These are phyloP conservation scores for Corapipo altera DNA, from an alignment of 2,113 vertebrate species.

Conservation along the genomic window DNA sequence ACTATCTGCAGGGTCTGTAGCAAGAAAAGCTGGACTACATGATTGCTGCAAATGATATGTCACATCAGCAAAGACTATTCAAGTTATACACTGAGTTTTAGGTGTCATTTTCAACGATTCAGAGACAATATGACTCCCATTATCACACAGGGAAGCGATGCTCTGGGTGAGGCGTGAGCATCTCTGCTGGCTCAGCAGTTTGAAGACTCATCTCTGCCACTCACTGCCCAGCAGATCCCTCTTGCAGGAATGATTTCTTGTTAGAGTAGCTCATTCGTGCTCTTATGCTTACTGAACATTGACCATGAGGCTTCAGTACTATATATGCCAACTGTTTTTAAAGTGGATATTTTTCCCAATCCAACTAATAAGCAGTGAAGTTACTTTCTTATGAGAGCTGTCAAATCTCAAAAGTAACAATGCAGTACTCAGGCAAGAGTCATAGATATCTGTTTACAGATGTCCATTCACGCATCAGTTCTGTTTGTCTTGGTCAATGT, in stretches of 20 bases:
- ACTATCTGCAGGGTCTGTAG: not conserved
- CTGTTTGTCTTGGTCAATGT: not conserved
- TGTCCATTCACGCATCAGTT: not conserved
- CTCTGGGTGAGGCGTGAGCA: not conserved
- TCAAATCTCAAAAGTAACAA: not conserved
- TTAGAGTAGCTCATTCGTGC: not conserved
- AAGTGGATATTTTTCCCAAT: not conserved
- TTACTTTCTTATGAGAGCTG: not conserved
- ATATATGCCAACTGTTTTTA: not conserved
- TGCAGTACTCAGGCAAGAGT: not conserved
- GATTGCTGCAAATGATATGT: not conserved
- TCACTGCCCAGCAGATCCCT: not conserved
- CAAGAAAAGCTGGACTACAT: not conserved
- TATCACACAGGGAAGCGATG: fast-evolving
- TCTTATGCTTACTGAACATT: not conserved
- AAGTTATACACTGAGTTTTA: not conserved
- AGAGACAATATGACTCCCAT: not conserved
- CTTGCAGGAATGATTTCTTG: not conserved
- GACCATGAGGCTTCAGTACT: not conserved
- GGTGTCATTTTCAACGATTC: not conserved
- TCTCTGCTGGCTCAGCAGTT: not conserved
- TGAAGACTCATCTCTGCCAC: not conserved
- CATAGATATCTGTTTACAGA: not conserved
- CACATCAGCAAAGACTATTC: not conserved
- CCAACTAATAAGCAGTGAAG: not conserved